These are phyloP conservation scores for Potorous gilbertii DNA, from an alignment of 2,797 vertebrate species.

Conservation along the genomic window DNA sequence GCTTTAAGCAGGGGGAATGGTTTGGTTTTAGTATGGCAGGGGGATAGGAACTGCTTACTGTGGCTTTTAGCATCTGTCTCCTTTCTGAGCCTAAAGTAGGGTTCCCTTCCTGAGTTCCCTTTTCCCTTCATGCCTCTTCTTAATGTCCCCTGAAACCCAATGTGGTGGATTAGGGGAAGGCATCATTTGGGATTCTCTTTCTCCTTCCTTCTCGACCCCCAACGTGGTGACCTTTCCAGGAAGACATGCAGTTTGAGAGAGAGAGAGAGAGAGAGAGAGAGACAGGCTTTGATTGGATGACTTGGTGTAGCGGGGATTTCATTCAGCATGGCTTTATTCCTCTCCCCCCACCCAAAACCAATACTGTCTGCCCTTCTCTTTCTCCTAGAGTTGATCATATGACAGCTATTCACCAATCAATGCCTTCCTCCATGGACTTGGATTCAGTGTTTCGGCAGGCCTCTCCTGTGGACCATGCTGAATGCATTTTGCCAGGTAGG, in stretches of 20 bases:
- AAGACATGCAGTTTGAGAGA: not conserved
- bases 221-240: not conserved
- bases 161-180: not conserved
- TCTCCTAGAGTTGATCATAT: slow-evolving; percentile 67
- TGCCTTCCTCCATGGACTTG: slow-evolving; percentile 39
- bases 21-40: not conserved
- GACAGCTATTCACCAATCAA: slow-evolving; percentile 41
- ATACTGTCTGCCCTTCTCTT: slow-evolving; percentile 21
- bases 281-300: slow-evolving; percentile 21
- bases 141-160: not conserved
- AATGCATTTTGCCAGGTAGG: slow-evolving; percentile 66
- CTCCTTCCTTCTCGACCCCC: not conserved
- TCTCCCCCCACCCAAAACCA: not conserved
- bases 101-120: not conserved
- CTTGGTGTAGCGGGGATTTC: slow-evolving; percentile 6
- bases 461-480: slow-evolving; percentile 38
- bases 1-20: not conserved
- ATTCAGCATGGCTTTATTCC: slow-evolving; percentile 2
- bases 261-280: not conserved
- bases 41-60: not conserved
- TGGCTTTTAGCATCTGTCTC: not conserved
- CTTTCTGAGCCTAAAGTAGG: not conserved
- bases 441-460: slow-evolving; percentile 53
- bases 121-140: not conserved
- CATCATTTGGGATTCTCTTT: not conserved